phyloP scores from a whole-genome alignment of 2,113 vertebrate genomes.

The Turdus rufiventris region DNA sequence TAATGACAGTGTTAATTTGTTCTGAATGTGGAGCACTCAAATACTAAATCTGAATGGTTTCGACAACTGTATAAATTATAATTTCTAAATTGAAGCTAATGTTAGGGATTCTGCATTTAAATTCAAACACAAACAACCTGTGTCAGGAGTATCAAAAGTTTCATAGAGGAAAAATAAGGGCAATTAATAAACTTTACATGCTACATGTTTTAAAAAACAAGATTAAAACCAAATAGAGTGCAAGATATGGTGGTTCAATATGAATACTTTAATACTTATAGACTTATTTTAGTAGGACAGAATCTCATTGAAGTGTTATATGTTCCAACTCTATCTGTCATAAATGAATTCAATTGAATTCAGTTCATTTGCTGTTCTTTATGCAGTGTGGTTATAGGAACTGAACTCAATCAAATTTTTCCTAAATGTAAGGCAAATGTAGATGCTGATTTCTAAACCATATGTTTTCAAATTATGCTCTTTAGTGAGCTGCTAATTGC shows the following conservation, averaged over 20 bases:
- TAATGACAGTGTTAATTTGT: neutral
- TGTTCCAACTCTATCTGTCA: neutral
- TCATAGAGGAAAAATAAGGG: neutral
- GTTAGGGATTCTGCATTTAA: neutral
- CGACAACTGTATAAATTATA: neutral
- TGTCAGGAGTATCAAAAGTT: neutral
- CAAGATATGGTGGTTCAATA: neutral
- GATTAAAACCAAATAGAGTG: neutral
- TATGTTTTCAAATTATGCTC: neutral
- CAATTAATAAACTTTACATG: neutral
- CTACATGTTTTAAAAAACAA: neutral
- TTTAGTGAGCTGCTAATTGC: slow-evolving; percentile 7
- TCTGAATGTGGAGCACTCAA: neutral
- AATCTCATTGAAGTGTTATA: neutral
- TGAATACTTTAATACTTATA: neutral
- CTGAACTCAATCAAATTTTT: neutral
- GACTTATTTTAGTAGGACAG: neutral
- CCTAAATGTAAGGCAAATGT: neutral
- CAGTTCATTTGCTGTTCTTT: neutral
- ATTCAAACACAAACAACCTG: neutral
- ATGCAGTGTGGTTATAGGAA: neutral
- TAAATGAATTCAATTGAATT: neutral
- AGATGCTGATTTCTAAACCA: neutral
- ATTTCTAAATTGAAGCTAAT: neutral
- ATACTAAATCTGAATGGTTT: neutral